Percentiles rank a stretch among this genome's conserved stretches.
Conservation (phyloP, 2,113 vertebrate species). For the Actenoides lindsayi region DNA sequence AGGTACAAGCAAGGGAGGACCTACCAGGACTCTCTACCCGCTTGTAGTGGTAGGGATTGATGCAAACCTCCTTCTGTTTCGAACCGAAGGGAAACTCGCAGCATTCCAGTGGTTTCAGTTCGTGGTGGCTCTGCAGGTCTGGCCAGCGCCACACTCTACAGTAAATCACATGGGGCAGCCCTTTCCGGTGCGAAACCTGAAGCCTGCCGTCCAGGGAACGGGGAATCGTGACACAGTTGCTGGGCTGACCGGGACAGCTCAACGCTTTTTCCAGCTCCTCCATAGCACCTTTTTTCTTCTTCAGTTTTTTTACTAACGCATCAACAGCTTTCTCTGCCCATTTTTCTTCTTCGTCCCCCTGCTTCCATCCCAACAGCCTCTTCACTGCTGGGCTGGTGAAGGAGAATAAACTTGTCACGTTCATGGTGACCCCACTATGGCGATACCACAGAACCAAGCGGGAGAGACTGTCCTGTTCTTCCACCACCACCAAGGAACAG, state of each 20-base stretch:
- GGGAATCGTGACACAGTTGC: slow-evolving; percentile 96
- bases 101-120: slow-evolving; percentile 96
- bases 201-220: slow-evolving; percentile 93
- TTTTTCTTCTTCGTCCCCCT: slow-evolving; percentile 97
- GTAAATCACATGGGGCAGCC: slow-evolving; percentile 94
- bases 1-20: slow-evolving; percentile 59
- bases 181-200: slow-evolving; percentile 95
- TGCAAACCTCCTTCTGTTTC: slow-evolving; percentile 98
- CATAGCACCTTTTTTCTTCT: slow-evolving; percentile 99
- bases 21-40: slow-evolving; percentile 95
- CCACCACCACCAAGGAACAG: background rate
- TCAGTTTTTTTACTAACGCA: slow-evolving; percentile 94
- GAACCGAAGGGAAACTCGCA: slow-evolving; percentile 97
- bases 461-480: background rate
- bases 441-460: background rate
- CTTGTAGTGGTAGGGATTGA: slow-evolving; percentile 99
- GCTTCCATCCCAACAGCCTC: slow-evolving; percentile 95
- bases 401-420: slow-evolving; percentile 97
- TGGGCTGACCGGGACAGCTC: slow-evolving; percentile 94
- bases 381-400: slow-evolving; percentile 98
- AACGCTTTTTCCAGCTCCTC: slow-evolving; percentile 94
- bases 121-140: slow-evolving; percentile 95
- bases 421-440: slow-evolving; percentile 78
- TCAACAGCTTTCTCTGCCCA: slow-evolving; percentile 98
- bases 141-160: slow-evolving; percentile 98